These are phyloP conservation scores for Takifugu ocellatus DNA, from an alignment of 2,797 vertebrate genomes.

Conservation along the genomic window DNA sequence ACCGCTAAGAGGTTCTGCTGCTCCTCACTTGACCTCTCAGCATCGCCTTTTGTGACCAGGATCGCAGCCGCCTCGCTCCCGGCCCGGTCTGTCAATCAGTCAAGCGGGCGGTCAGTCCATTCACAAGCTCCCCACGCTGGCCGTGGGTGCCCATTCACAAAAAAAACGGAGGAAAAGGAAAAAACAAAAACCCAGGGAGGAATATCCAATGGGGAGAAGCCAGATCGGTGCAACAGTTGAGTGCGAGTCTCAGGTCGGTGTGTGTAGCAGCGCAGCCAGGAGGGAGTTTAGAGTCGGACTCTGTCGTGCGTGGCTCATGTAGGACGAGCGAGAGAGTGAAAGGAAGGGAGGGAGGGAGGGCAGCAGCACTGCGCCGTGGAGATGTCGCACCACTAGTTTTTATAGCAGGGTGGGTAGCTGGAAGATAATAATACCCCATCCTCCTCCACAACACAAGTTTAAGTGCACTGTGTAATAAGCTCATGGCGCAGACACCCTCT, in stretches of 20 bases:
- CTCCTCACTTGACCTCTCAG: conserved; percentile 72
- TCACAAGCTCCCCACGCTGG: conserved; percentile 64
- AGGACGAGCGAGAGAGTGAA: conserved; percentile 70
- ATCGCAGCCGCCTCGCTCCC: conserved; percentile 47
- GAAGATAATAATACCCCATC: conserved; percentile 87
- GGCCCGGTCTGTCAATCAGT: conserved; percentile 49
- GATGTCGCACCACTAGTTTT: conserved; percentile 85
- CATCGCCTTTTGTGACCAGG: conserved; percentile 64
- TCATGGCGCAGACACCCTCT: conserved; percentile 81
- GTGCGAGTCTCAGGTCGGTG: conserved; percentile 61
- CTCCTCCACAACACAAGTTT: conserved; percentile 84
- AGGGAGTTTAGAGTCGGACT: conserved; percentile 66
- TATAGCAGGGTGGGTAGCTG: conserved; percentile 86
- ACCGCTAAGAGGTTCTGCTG: conserved; percentile 61
- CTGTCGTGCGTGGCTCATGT: conserved; percentile 69
- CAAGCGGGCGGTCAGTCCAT: conserved; percentile 66
- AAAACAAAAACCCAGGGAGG: conserved; percentile 33
- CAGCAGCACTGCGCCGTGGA: conserved; percentile 78
- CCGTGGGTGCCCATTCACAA: conserved; percentile 73
- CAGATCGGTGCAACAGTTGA: conserved; percentile 41
- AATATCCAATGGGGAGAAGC: conserved; percentile 62
- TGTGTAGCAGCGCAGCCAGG: conserved; percentile 57
- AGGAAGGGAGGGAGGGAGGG: conserved; percentile 69
- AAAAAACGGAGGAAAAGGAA: conserved; percentile 40
- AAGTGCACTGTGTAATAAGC: conserved; percentile 80